Percentiles rank a stretch among this genome's conserved stretches.
Evolutionary conservation across 1,140 invertebrate species (phyloP).

Genomic region (Forficula auricularia): DNA sequence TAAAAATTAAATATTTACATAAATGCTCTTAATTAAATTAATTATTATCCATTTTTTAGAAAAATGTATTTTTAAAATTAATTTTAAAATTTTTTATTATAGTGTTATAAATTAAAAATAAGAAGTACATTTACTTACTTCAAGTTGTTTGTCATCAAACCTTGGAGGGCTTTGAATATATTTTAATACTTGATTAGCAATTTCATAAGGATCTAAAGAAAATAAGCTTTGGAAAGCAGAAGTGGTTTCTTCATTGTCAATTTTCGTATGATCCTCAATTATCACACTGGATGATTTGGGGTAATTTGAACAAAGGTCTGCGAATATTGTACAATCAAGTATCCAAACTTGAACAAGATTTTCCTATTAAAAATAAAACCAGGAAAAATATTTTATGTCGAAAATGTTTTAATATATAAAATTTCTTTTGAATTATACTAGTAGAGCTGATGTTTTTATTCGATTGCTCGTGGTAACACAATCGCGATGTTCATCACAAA

Average conservation of each 20-base stretch:
- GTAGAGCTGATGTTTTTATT: background rate
- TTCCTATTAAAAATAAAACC: constrained; percentile 29
- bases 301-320: constrained; percentile 28
- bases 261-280: constrained; percentile 19
- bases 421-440: constrained; percentile 1
- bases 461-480: constrained; percentile 25
- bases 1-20: too few relatives aligned
- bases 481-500: constrained; percentile 18
- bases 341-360: constrained; percentile 27
- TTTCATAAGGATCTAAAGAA: constrained; percentile 28
- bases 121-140: too few relatives aligned
- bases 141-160: constrained; percentile 31
- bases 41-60: too few relatives aligned
- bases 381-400: constrained; percentile 3
- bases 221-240: constrained; percentile 20
- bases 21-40: too few relatives aligned
- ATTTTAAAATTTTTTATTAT: too few relatives aligned
- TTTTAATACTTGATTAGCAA: constrained; percentile 34
- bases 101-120: too few relatives aligned
- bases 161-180: constrained; percentile 33
- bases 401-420: background rate
- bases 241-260: constrained; percentile 1
- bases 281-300: constrained; percentile 24
- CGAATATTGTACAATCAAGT: constrained; percentile 19
- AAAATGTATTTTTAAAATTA: too few relatives aligned